Evolutionary conservation across 2,797 vertebrate genomes (phyloP).

Genomic region (Serranus cabrilla): DNA sequence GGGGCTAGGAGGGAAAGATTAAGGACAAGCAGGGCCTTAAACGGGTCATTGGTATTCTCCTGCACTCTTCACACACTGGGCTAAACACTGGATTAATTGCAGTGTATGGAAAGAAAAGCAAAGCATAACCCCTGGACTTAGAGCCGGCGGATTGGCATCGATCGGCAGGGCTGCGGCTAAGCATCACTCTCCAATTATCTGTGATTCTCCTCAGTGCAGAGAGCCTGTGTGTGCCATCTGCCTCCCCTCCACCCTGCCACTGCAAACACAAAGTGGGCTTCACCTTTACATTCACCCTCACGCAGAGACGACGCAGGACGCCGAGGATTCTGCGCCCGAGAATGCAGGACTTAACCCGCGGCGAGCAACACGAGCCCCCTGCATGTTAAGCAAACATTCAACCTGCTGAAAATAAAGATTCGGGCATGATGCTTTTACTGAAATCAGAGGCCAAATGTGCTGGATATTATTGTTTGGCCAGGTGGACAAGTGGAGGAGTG

Average conservation of each 20-base stretch:
- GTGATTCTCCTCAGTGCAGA: constrained; percentile 80
- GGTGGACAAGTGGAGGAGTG: constrained; percentile 65
- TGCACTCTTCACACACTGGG: constrained; percentile 70
- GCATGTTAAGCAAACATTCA: constrained; percentile 12
- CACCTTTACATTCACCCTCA: constrained; percentile 70
- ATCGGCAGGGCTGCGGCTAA: constrained; percentile 79
- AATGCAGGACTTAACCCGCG: constrained; percentile 35
- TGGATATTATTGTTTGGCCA: constrained; percentile 44
- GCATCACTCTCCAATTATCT: constrained; percentile 84
- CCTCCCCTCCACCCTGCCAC: constrained; percentile 69
- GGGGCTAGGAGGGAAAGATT: constrained; percentile 62
- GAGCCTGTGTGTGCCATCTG: constrained; percentile 79
- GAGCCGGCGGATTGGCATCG: constrained; percentile 82
- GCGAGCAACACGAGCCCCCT: not conserved
- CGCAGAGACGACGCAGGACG: constrained; percentile 36
- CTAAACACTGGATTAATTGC: constrained; percentile 86
- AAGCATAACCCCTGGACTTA: constrained; percentile 83
- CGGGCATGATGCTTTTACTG: not conserved
- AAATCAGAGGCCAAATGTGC: constrained; percentile 6
- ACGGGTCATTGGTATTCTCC: constrained; percentile 85
- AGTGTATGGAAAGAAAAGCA: constrained; percentile 83
- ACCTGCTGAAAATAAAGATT: not conserved
- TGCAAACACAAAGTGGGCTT: constrained; percentile 75
- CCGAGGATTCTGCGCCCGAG: constrained; percentile 18
- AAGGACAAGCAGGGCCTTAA: constrained; percentile 67